Base-by-base conservation (phyloP, 2,113 vertebrate species). In the Ciconia boyciana region DNA sequence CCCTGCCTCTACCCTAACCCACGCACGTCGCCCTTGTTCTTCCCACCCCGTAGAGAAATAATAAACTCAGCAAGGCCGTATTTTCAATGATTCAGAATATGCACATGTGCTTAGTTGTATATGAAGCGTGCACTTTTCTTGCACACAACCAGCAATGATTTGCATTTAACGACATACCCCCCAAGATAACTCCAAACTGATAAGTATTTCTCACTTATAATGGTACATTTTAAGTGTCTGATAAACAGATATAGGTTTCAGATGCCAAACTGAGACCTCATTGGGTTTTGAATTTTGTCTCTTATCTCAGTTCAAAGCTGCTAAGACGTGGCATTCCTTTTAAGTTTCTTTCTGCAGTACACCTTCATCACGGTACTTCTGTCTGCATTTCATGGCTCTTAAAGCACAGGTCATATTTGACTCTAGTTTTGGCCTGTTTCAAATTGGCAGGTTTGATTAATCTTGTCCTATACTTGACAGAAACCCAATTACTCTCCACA, bases 291-390 rank as follows among this genome's bases (percentile, higher is more conserved):
- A 49, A 52, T 93, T 82, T 92, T 54, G 32, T 36, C 66, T 90
- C 69, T 95, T 77, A 84, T 64, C 81, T 91, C 78, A 54, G 62
- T 65, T 94, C 92, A 89, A 87, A 94, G 83, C 89, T 85, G 48
- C 78, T 83, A 79, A 92, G 62, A 62, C 0, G 2, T 85, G 74
- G n/a, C 72, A 72, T 94, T 94, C 87, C 80, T 93, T 90, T 88
- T 14, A 90, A 54, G 46, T 58, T 68, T 86, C 13, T 65, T 81
- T 71, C 77, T 79, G 70, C 66, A 58, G 66, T 10, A 49, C 21
- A 55, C 65, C 72, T 68, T 64, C 83, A 89, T 89, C 72, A 7
- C 0, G 0, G 13, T 52, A 22, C 52, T 75, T 70, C 66, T 75
- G 46, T 34, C 92, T 93, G 80, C 49, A 19, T 93, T 92, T 91